Evolutionary conservation across 2,888 invertebrate genomes (phyloP), one percentile per base, ranked within the genome.

Genomic region (Lepidochrysops patricia): DNA sequence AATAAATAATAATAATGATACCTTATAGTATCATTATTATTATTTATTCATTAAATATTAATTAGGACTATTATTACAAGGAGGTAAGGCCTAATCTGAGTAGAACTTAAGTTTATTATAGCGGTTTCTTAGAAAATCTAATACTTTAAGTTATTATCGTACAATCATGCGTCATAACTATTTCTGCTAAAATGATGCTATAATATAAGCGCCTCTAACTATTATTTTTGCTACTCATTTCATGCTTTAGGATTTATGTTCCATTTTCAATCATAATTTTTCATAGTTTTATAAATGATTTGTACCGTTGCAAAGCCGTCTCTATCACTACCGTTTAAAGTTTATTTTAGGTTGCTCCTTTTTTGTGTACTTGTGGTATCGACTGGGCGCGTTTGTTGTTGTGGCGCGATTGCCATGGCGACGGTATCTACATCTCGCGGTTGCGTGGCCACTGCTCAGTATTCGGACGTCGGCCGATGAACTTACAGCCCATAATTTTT

Each of bases 341-440:
- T 23, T 23, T 2, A 23, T 43, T 43, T 43, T 1, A 43, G 1
- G 9, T 23, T 43, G 43, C 9, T 43, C 0, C 1, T 2, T 19
- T 43, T 12, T 0, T 43, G 43, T 43, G 37, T 43, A 43, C 19
- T 9, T 7, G 50, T 23, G 1, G 15, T 54, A 49, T 57, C 19
- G 58, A 59, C 43, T 23, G 35, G 57, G 49, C 35, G 62, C 63
- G 63, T 66, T 60, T 65, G 61, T 70, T 87, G 86, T 84, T 76
- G 77, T 75, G 61, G 62, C 62, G 68, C 67, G 57, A 80, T 84
- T 69, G 63, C 74, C 76, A 80, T 78, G 77, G 74, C 67, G 70
- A 84, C 84, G 48, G 70, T 88, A 88, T 87, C 88, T 63, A 69
- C 72, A 86, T 87, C 85, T 84, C 73, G 69, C 67, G 68, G 67